Evolutionary conservation across 2,888 invertebrate genomes (phyloP), one percentile per base, ranked within the genome.

Genomic region (Plebejus melissa): DNA sequence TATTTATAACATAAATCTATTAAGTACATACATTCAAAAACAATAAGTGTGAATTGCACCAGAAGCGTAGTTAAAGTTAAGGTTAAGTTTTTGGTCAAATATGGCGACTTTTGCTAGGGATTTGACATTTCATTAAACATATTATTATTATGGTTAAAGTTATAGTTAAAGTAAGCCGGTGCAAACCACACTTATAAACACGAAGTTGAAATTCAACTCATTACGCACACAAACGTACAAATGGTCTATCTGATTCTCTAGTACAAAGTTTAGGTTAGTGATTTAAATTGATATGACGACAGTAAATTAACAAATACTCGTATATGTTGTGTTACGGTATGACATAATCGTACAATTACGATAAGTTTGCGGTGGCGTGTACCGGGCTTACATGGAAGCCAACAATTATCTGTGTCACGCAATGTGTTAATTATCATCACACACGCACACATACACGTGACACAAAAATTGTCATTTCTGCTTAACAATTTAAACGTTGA

Each of bases 391-490:
- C 85, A 85, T 82, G 79, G 82, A 83, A 87, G 86, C 83, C 86
- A 85, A 86, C 89, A 88, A 90, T 90, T 87, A 88, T 84, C 79
- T 78, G 79, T 84, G 88, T 84, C 91, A 90, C 90, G 90, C 90
- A 84, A 90, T 86, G 85, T 80, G 83, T 84, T 88, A 88, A 90
- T 91, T 90, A 88, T 87, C 83, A 83, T 76, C 65, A 69, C 77
- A 78, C 77, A 79, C 77, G 77, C 77, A 77, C 36, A 72, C 58
- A 60, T 74, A 57, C 74, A 58, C 38, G 38, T 41, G 60, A 58
- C 57, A 74, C 74, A 74, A 74, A 71, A 22, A 71, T 71, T 22
- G 22, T 11, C 71, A 46, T 71, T 32, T 71, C 46, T 22, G 41
- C 41, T 71, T 65, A 6, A 65, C 65, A 65, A 36, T 65, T 65